phyloP scores from a whole-genome alignment of 2,113 vertebrate species.

The Buteo buteo region DNA sequence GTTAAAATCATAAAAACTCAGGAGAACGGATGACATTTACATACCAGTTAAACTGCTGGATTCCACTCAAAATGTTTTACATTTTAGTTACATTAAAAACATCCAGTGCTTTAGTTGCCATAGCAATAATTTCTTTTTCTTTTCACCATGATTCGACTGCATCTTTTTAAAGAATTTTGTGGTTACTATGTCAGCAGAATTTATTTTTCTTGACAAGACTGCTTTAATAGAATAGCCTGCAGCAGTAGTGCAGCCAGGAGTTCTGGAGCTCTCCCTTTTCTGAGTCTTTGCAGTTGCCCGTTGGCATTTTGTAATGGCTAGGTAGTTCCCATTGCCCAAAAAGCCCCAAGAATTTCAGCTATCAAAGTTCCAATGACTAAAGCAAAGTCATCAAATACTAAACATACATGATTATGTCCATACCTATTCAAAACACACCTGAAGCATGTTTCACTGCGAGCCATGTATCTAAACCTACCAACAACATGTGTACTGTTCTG shows the following conservation, averaged over 20 bases:
- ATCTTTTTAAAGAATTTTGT: not conserved
- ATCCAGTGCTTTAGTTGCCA: not conserved
- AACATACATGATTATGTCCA: not conserved
- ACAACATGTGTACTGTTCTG: not conserved
- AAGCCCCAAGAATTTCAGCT: not conserved
- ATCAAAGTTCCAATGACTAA: not conserved
- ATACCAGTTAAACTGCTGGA: not conserved
- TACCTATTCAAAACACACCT: not conserved
- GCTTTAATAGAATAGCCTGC: not conserved
- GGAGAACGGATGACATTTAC: not conserved
- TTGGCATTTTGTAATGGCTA: not conserved
- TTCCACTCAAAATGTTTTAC: not conserved
- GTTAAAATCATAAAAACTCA: not conserved
- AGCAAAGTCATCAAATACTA: not conserved
- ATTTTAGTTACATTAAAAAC: conserved; percentile 4
- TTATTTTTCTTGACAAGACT: conserved; percentile 11
- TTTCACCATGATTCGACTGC: not conserved
- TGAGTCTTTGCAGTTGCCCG: not conserved
- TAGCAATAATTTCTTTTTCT: not conserved
- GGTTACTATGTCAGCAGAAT: not conserved
- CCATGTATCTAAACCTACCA: not conserved
- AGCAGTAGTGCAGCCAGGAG: not conserved
- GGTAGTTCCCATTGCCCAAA: not conserved
- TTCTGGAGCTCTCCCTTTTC: not conserved
- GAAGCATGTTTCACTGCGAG: not conserved